Conservation (phyloP, 2,888 invertebrate genomes). For the Cryptops parisi region DNA sequence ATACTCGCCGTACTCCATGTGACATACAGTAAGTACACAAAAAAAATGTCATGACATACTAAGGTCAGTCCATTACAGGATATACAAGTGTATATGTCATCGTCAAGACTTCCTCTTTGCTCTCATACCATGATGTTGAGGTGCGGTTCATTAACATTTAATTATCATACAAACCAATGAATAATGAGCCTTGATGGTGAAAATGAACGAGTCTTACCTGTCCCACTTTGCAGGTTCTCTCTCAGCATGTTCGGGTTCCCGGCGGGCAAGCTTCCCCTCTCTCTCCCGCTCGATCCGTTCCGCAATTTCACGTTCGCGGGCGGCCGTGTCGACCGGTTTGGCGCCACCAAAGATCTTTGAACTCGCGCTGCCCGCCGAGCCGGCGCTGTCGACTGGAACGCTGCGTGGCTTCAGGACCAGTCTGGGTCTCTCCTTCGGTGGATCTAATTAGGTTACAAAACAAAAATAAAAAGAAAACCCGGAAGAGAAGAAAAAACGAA, state of each 20-base stretch:
- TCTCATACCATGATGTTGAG: too few relatives aligned
- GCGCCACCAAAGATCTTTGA: slow-evolving; percentile 81
- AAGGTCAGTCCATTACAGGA: too few relatives aligned
- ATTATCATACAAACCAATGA: too few relatives aligned
- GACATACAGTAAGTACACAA: too few relatives aligned
- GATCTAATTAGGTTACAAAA: too few relatives aligned
- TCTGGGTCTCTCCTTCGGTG: slow-evolving; percentile 54
- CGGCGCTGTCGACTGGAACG: slow-evolving; percentile 45
- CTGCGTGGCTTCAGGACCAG: slow-evolving; percentile 66
- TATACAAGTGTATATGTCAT: too few relatives aligned
- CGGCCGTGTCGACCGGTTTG: slow-evolving; percentile 85
- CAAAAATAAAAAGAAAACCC: neutral
- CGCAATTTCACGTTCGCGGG: slow-evolving; percentile 80
- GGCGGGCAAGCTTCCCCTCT: slow-evolving; percentile 5
- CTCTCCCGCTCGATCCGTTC: slow-evolving; percentile 45
- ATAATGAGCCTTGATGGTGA: too few relatives aligned
- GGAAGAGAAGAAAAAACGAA: too few relatives aligned
- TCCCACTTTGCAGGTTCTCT: slow-evolving; percentile 2
- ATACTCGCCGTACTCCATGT: too few relatives aligned
- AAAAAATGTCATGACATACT: too few relatives aligned
- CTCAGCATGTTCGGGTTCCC: slow-evolving; percentile 2
- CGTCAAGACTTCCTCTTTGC: too few relatives aligned
- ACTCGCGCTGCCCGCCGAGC: slow-evolving; percentile 34
- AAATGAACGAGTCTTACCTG: slow-evolving; percentile 2
- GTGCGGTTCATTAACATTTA: too few relatives aligned